These are phyloP conservation scores for Malurus cyaneus DNA, from an alignment of 2,113 vertebrate species.

Conservation along the genomic window DNA sequence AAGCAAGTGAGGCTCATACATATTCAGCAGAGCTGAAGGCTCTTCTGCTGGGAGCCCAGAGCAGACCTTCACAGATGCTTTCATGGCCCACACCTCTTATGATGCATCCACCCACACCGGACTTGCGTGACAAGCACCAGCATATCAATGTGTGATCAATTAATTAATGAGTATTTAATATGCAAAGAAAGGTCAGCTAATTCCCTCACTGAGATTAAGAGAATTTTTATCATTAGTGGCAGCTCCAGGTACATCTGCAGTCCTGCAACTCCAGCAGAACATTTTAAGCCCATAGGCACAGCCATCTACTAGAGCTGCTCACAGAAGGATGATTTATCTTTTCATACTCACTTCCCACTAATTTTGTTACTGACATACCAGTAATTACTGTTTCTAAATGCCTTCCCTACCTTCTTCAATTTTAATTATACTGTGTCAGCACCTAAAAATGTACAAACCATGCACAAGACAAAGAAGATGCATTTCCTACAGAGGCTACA, in stretches of 20 bases:
- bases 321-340: not conserved
- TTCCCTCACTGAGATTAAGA: not conserved
- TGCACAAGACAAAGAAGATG: not conserved
- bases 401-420: not conserved
- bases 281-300: not conserved
- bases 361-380: conserved; percentile 1
- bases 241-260: not conserved
- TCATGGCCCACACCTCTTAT: not conserved
- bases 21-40: not conserved
- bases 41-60: not conserved
- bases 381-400: conserved; percentile 42
- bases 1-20: not conserved
- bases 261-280: not conserved
- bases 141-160: not conserved
- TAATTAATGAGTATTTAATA: not conserved
- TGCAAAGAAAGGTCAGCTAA: not conserved
- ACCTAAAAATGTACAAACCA: not conserved
- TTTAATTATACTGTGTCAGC: conserved; percentile 48
- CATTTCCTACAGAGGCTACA: not conserved
- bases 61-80: not conserved
- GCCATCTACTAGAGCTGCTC: not conserved
- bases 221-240: not conserved
- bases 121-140: not conserved
- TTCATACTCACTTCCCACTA: conserved; percentile 12
- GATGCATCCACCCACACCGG: not conserved